These are phyloP conservation scores for Tridacna crocea DNA, from an alignment of 2,888 invertebrate species.

Conservation along the genomic window DNA sequence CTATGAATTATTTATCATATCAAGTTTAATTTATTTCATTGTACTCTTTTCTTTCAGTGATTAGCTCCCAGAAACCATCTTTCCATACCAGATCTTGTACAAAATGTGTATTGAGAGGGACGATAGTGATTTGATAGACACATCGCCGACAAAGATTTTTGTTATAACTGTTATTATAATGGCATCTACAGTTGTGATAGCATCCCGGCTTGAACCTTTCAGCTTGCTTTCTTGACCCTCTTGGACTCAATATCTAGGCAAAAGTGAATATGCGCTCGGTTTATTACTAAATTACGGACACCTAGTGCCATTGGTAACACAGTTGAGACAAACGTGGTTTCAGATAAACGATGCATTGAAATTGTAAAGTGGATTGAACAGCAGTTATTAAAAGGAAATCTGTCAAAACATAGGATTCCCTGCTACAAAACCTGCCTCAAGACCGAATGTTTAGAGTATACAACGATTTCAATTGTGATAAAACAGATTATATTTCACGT, in stretches of 20 bases:
- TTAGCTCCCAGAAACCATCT: too few relatives aligned
- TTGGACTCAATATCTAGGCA: not conserved
- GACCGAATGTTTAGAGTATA: too few relatives aligned
- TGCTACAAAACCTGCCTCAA: too few relatives aligned
- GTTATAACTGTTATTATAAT: not conserved
- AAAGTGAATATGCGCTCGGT: not conserved
- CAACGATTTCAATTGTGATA: too few relatives aligned
- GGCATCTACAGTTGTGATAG: not conserved
- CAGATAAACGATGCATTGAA: not conserved
- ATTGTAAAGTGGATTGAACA: not conserved
- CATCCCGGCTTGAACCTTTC: not conserved
- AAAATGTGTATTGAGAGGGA: constrained; percentile 13
- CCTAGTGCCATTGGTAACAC: not conserved
- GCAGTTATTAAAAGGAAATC: too few relatives aligned
- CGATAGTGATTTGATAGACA: constrained; percentile 4
- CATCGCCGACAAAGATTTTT: not conserved
- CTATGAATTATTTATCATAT: too few relatives aligned
- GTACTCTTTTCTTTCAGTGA: too few relatives aligned
- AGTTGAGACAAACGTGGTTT: not conserved
- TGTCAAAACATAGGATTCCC: too few relatives aligned
- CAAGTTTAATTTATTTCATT: too few relatives aligned
- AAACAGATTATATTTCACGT: too few relatives aligned
- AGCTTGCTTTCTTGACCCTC: not conserved
- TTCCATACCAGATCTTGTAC: too few relatives aligned
- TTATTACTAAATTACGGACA: not conserved